These are phyloP conservation scores for Calyptommatus sinebrachiatus DNA, from an alignment of 2,113 vertebrate genomes.

Conservation along the genomic window DNA sequence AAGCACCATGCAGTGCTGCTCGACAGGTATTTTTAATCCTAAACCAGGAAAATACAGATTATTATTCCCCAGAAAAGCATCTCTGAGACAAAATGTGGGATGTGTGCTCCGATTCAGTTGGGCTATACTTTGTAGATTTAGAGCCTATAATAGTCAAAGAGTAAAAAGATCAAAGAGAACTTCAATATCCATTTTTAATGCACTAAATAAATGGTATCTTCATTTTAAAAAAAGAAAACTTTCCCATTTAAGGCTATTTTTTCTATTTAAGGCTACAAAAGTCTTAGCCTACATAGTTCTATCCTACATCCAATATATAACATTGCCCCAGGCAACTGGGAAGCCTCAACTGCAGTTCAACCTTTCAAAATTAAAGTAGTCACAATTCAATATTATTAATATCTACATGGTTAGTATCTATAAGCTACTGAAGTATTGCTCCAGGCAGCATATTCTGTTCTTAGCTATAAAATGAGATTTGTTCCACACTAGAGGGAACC, in stretches of 20 bases:
- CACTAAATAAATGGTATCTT: no score
- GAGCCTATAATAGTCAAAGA: no score
- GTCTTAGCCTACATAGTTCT: slow-evolving; percentile 47
- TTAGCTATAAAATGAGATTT: slow-evolving; percentile 51
- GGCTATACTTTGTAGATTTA: no score
- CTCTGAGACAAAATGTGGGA: no score
- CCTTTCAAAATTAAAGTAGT: slow-evolving; percentile 58
- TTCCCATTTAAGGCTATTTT: slow-evolving; percentile 16
- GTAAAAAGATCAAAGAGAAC: background rate
- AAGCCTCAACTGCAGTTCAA: slow-evolving; percentile 57
- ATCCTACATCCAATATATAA: slow-evolving; percentile 39
- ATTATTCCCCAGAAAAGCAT: no score
- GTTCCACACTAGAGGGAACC: slow-evolving; percentile 40
- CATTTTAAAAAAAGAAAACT: no score
- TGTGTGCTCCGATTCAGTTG: no score
- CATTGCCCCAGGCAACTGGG: slow-evolving; percentile 35
- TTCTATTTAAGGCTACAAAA: slow-evolving; percentile 54
- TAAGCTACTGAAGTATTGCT: slow-evolving; percentile 33
- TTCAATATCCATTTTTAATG: no score
- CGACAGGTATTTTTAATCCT: no score
- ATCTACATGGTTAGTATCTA: slow-evolving; percentile 34
- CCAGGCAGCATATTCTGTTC: slow-evolving; percentile 45
- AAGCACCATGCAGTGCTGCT: no score
- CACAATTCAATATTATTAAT: slow-evolving; percentile 57
- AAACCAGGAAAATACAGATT: no score